Evolutionary conservation across 2,113 vertebrate species (phyloP).

Genomic region (Vulpes ferrilata): DNA sequence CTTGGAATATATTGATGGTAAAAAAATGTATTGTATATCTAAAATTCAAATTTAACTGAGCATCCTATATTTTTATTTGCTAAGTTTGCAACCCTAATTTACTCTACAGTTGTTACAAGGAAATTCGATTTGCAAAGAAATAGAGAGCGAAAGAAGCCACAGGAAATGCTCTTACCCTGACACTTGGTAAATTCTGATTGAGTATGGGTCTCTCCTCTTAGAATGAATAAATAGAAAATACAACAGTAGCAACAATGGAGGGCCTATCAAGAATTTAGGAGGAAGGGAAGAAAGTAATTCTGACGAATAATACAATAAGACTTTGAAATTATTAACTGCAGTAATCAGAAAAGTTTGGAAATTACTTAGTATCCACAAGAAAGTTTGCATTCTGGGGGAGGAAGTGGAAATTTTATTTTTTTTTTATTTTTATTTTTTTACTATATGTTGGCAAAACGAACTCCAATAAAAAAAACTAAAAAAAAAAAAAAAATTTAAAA

Average conservation of each 20-base stretch:
- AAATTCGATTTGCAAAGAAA: slow-evolving; percentile 49
- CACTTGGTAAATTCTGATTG: background rate
- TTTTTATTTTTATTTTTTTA: no score
- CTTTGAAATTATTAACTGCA: slow-evolving; percentile 15
- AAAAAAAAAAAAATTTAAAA: no score
- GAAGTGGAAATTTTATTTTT: background rate
- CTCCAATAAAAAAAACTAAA: no score
- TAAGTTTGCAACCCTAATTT: slow-evolving; percentile 30
- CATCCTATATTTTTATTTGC: slow-evolving; percentile 46
- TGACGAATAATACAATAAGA: background rate
- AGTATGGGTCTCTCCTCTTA: background rate
- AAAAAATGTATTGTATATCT: background rate
- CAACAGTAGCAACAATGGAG: background rate
- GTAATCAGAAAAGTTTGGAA: background rate
- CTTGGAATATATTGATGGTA: background rate
- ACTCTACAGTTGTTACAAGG: background rate
- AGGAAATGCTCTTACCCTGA: background rate
- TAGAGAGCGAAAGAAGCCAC: slow-evolving; percentile 36
- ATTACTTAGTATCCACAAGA: background rate
- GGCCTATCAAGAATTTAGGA: background rate
- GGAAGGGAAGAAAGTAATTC: background rate
- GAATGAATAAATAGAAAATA: background rate
- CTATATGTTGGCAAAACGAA: no score
- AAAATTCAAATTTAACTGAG: slow-evolving; percentile 48
- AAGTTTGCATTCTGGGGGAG: background rate